Base-by-base conservation (phyloP, 2,797 vertebrate species). In the Paguma larvata region DNA sequence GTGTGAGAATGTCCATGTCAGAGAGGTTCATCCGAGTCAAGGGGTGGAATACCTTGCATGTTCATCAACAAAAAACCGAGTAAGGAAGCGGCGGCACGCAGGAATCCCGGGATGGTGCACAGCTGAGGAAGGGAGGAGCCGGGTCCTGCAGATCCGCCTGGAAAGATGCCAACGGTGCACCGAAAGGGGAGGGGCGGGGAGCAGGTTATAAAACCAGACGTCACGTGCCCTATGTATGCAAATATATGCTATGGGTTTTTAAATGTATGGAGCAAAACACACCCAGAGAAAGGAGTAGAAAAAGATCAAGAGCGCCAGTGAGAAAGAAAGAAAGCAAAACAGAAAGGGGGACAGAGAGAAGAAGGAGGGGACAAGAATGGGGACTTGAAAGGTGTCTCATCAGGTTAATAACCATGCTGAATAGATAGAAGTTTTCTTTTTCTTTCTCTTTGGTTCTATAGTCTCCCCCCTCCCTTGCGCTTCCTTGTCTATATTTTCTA, bases 1-100 rank as follows among this genome's bases (percentile, higher is more conserved):
- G 38, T 27, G 19, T 11, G 13, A 41, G 46, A 46, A 51, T 15
- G 32, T 32, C 34, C 63, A 13, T 65, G 53, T 12, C 9, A 10
- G 46, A 65, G 32, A 3, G 56, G 15, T 67, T 85, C 70, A n/a
- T 12, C 4, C 23, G 12, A 34, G 53, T 56, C 53, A 84, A 38
- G 48, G 18, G 59, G n/a, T 44, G 25, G 72, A 65, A 27, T 67
- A 67, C 41, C 7, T 41, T 53, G 19, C 2, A 63, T 19, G 2
- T 30, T 53, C 27, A 3, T 8, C 10, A 18, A 30, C 4, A 30
- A 44, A 78, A 87, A 88, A 65, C n/a, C 21, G 27, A 84, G 23
- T 56, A 25, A 89, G 41, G 41, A 73, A 78, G 27, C 3, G 2
- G 4, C 2, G n/a, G 27, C 16, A 12, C 3, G 0, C 2, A 15